Percentiles rank a stretch among this genome's conserved stretches.
Evolutionary conservation across 2,797 vertebrate genomes (phyloP).

Genomic region (Sandelia bainsii): DNA sequence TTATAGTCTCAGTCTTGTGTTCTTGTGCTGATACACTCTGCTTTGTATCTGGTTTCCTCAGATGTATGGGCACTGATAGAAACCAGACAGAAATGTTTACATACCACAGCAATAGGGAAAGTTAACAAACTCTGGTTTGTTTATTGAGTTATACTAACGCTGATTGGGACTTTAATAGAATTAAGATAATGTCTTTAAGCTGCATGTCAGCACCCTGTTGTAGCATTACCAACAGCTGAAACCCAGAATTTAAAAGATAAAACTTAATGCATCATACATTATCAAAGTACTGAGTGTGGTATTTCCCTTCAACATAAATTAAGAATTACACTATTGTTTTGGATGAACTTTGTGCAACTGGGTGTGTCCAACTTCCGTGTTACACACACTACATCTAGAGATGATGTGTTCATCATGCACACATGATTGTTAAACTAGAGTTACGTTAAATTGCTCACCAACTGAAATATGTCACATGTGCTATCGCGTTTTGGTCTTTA

Average conservation of each 20-base stretch:
- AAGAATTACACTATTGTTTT: constrained; percentile 48
- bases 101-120: neutral
- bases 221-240: neutral
- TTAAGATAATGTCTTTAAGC: neutral
- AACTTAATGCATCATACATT: neutral
- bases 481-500: neutral
- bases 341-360: constrained; percentile 28
- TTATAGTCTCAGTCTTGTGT: too few relatives aligned
- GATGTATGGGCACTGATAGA: neutral
- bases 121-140: neutral
- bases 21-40: neutral
- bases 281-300: neutral
- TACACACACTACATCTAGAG: neutral
- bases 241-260: neutral
- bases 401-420: too few relatives aligned
- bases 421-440: neutral
- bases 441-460: neutral
- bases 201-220: constrained; percentile 1
- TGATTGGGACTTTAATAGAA: neutral
- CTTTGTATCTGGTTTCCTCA: neutral
- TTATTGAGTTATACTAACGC: neutral
- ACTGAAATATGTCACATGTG: neutral
- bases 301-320: neutral
- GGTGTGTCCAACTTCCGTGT: constrained; percentile 7
- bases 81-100: neutral